Percentiles rank a stretch among this genome's conserved stretches.
phyloP scores from a whole-genome alignment of 2,113 vertebrate genomes.

The Ellobius talpinus region DNA sequence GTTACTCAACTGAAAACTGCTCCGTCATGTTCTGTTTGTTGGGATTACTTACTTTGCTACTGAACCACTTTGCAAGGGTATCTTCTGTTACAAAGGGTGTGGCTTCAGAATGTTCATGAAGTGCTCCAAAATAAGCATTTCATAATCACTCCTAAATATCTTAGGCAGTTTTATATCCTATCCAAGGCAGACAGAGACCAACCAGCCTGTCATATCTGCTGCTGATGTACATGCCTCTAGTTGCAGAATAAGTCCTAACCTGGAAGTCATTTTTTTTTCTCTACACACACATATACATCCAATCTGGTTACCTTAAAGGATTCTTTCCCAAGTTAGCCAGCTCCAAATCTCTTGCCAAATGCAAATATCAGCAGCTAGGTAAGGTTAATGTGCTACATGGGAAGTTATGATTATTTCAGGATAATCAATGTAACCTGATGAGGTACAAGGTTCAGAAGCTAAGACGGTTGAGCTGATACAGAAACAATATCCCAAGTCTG shows the following conservation, averaged over 20 bases:
- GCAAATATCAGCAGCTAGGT: not conserved
- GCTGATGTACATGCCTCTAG: not conserved
- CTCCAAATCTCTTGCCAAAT: not conserved
- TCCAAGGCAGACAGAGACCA: not conserved
- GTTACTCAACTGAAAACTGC: not conserved
- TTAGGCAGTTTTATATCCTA: not conserved
- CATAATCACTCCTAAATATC: not conserved
- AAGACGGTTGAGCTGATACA: not conserved
- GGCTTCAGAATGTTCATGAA: not conserved
- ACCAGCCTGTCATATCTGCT: not conserved
- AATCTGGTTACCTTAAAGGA: not conserved
- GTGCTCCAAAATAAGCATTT: not conserved
- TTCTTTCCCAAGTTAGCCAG: not conserved
- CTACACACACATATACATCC: not conserved
- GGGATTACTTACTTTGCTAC: not conserved
- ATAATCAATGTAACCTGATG: not conserved
- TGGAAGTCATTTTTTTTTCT: not conserved
- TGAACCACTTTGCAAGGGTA: not conserved
- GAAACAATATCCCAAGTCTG: not conserved
- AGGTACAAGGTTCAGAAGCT: not conserved
- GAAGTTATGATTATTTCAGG: constrained; percentile 3
- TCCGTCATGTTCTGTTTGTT: constrained; percentile 9
- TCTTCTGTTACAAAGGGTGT: not conserved
- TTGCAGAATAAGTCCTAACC: not conserved
- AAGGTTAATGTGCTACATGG: not conserved